These are phyloP conservation scores for Miichthys miiuy DNA, from an alignment of 2,797 vertebrate species.

Conservation along the genomic window DNA sequence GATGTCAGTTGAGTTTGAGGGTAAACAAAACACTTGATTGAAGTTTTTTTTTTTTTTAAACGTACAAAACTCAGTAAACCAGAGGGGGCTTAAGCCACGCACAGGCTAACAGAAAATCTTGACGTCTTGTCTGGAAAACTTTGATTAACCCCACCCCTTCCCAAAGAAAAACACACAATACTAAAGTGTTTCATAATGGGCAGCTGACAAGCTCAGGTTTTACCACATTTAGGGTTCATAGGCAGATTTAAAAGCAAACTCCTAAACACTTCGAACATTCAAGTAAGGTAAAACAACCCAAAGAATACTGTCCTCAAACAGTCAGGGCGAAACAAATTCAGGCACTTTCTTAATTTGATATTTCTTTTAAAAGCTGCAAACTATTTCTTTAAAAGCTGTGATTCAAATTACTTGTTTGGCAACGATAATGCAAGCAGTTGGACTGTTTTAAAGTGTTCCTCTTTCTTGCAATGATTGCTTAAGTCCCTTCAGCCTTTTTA, in stretches of 20 bases:
- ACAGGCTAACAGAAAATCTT: conserved; percentile 57
- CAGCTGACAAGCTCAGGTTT: conserved; percentile 71
- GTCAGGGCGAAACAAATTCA: conserved; percentile 95
- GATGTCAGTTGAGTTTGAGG: conserved; percentile 74
- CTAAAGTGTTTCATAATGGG: conserved; percentile 70
- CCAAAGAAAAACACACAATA: conserved; percentile 46
- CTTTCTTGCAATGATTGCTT: conserved; percentile 72
- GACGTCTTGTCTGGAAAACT: conserved; percentile 68
- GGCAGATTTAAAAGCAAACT: conserved; percentile 92
- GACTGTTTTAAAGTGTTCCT: conserved; percentile 69
- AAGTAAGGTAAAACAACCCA: conserved; percentile 92
- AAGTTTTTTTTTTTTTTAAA: conserved; percentile 54
- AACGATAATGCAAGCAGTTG: conserved; percentile 80
- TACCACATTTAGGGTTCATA: conserved; percentile 80
- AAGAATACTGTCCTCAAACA: conserved; percentile 91
- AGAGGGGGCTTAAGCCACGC: conserved; percentile 58
- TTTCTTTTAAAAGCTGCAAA: conserved; percentile 86
- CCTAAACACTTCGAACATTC: conserved; percentile 93
- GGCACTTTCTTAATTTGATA: conserved; percentile 97
- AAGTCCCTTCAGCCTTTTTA: conserved; percentile 69
- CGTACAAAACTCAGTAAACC: conserved; percentile 68
- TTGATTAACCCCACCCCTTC: conserved; percentile 32
- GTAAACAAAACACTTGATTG: conserved; percentile 81
- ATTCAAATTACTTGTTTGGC: conserved; percentile 88
- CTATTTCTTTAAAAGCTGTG: conserved; percentile 86